phyloP scores from a whole-genome alignment of 2,888 invertebrate genomes.

The Gymnoscelis rufifasciata region DNA sequence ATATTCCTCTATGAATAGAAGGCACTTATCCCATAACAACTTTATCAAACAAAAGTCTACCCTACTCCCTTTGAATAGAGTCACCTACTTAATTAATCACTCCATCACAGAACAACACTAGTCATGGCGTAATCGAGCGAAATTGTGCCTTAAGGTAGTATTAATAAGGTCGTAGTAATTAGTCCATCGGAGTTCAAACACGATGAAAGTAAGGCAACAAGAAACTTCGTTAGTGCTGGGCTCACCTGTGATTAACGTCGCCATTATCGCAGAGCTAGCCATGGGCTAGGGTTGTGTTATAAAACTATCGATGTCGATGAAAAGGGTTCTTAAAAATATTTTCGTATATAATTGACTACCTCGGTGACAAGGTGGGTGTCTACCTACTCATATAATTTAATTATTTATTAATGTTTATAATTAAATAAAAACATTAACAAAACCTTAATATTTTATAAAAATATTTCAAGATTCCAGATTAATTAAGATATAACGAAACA shows the following conservation, averaged over 20 bases:
- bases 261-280: slow-evolving; percentile 37
- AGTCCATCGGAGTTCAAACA: not conserved
- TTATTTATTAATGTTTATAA: too few relatives aligned
- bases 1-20: too few relatives aligned
- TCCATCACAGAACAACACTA: not conserved
- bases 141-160: not conserved
- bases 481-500: too few relatives aligned
- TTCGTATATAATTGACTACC: too few relatives aligned
- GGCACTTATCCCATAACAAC: too few relatives aligned
- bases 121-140: not conserved
- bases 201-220: slow-evolving; percentile 33
- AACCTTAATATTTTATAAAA: too few relatives aligned
- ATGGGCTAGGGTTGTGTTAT: slow-evolving; percentile 19
- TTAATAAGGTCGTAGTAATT: not conserved
- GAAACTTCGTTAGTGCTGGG: slow-evolving; percentile 46
- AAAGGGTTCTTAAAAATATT: not conserved
- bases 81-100: not conserved
- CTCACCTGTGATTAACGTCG: slow-evolving; percentile 50
- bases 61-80: not conserved
- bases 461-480: too few relatives aligned
- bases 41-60: not conserved
- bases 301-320: slow-evolving; percentile 3
- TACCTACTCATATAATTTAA: too few relatives aligned
- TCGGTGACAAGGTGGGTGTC: too few relatives aligned
- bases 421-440: too few relatives aligned